Evolutionary conservation across 1,140 invertebrate genomes (phyloP).

Genomic region (Lysiphlebus fabarum): DNA sequence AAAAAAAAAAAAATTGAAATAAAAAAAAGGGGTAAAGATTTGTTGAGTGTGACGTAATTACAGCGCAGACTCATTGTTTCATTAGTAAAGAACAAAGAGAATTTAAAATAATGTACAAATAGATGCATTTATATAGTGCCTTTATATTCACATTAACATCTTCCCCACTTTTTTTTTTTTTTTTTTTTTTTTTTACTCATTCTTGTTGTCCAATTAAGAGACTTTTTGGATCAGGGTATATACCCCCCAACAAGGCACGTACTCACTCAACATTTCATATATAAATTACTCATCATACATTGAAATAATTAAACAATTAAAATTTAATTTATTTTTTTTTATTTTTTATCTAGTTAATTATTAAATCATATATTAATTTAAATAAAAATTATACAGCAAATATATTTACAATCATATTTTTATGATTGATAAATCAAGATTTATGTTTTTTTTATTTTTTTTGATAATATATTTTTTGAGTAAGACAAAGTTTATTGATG

Average conservation of each 20-base stretch:
- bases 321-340: too few relatives aligned
- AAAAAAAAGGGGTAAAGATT: constrained; percentile 21
- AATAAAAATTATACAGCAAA: too few relatives aligned
- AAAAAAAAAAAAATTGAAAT: constrained; percentile 22
- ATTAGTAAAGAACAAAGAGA: constrained; percentile 55
- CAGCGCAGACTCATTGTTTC: constrained; percentile 56
- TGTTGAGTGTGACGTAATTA: constrained; percentile 52
- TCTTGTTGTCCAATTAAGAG: constrained; percentile 48
- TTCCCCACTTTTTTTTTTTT: constrained; percentile 14
- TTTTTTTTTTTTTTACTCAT: constrained; percentile 13
- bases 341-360: too few relatives aligned
- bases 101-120: constrained; percentile 57
- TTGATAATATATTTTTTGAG: neutral
- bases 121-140: constrained; percentile 54
- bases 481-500: constrained; percentile 30
- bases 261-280: constrained; percentile 20
- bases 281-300: too few relatives aligned
- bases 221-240: constrained; percentile 34
- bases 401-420: too few relatives aligned
- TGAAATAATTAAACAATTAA: too few relatives aligned
- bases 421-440: too few relatives aligned
- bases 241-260: constrained; percentile 42
- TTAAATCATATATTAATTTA: too few relatives aligned
- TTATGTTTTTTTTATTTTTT: too few relatives aligned
- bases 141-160: constrained; percentile 35